phyloP scores from a whole-genome alignment of 2,888 invertebrate genomes.

The Elmis aenea region DNA sequence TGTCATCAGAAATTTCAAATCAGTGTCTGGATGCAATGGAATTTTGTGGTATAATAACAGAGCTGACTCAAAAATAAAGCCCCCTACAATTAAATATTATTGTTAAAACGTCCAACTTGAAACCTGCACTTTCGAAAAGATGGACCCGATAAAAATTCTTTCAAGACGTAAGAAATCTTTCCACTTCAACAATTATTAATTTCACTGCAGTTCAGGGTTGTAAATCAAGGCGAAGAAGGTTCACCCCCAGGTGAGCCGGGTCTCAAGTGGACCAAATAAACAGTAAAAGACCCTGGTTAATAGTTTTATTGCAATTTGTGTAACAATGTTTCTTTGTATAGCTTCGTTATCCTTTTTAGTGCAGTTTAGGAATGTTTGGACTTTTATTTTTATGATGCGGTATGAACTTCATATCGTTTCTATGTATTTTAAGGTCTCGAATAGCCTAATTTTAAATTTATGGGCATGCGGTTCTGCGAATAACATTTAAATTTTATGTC shows the following conservation, averaged over 20 bases:
- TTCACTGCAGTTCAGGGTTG: constrained; percentile 3
- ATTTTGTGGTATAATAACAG: too few species aligned
- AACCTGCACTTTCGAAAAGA: too few species aligned
- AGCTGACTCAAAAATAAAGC: too few species aligned
- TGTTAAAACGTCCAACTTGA: too few species aligned
- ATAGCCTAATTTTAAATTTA: too few species aligned
- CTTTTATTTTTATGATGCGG: neutral
- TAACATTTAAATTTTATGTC: too few species aligned
- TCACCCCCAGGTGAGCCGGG: constrained; percentile 9
- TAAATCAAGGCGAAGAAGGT: constrained; percentile 13
- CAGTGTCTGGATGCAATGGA: too few species aligned
- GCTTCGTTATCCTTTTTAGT: neutral
- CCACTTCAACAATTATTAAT: constrained; percentile 3
- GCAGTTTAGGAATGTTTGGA: neutral
- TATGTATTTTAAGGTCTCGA: too few species aligned
- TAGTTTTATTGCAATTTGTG: neutral
- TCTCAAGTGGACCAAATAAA: constrained; percentile 6
- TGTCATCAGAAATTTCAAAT: too few species aligned
- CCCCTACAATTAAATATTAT: too few species aligned
- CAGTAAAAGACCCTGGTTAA: neutral
- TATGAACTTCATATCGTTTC: too few species aligned
- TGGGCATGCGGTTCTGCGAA: too few species aligned
- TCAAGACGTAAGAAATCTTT: constrained; percentile 5
- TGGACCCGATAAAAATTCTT: constrained; percentile 3
- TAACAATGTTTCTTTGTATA: neutral